These are phyloP conservation scores for Brevipalpus yothersi DNA, from an alignment of 1,140 invertebrate genomes.

Conservation along the genomic window DNA sequence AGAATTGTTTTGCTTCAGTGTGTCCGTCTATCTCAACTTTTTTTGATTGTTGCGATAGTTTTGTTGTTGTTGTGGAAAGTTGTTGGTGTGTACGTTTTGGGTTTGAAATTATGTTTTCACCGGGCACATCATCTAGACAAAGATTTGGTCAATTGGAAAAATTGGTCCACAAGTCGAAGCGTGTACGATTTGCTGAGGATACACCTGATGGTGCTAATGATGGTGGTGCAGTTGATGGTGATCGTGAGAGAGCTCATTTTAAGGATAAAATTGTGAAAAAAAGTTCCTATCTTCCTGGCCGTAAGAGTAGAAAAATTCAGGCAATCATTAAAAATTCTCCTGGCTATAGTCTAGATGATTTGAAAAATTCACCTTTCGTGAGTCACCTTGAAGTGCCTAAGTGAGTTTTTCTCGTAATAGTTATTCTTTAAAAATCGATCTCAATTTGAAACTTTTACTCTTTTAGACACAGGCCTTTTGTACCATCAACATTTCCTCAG, in stretches of 20 bases:
- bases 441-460: neutral
- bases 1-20: too few species aligned
- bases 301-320: neutral
- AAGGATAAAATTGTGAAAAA: neutral
- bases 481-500: neutral
- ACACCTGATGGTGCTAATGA: neutral
- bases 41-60: too few species aligned
- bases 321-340: neutral
- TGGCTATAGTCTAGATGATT: neutral
- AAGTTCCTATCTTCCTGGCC: neutral
- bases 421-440: neutral
- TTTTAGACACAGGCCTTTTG: neutral
- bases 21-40: too few species aligned
- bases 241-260: neutral
- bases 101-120: neutral
- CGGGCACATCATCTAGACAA: neutral
- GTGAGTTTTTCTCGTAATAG: neutral
- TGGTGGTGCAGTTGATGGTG: neutral
- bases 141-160: neutral
- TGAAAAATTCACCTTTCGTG: neutral
- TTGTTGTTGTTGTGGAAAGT: too few species aligned
- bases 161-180: neutral
- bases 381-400: neutral
- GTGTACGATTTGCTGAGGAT: neutral
- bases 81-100: too few species aligned